Evolutionary conservation across 2,113 vertebrate genomes (phyloP), one percentile per base, ranked within the genome.

Genomic region (Callithrix jacchus): DNA sequence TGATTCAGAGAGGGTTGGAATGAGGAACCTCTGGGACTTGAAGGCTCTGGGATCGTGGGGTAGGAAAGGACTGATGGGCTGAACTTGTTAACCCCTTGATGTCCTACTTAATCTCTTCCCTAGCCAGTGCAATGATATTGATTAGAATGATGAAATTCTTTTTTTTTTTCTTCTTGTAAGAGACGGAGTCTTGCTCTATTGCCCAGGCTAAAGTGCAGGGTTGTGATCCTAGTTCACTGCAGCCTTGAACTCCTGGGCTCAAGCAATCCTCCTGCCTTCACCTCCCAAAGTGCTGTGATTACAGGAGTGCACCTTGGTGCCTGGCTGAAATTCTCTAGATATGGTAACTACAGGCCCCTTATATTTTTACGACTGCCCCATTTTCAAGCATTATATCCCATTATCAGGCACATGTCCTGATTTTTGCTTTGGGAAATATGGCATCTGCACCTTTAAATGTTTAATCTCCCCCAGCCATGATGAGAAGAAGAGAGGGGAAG

Each of bases 391-490:
- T n/a, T 37, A 0, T 27, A 30, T 42, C 32, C 58, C 23, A 20
- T n/a, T 6, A 32, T 56, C 49, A 82, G 87, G 18, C 49, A 21
- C 0, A 0, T 9, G 37, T 25, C 42, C 64, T 37, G 74, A 52
- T 5, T 87, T 93, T 89, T 61, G 64, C 47, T 86, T 82, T 86
- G 83, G 70, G 42, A 95, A 87, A 77, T 71, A 61, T n/a, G 87
- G 70, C 16, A 45, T 2, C 71, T 86, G 85, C 52, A 66, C 87
- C 92, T 97, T 96, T 98, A 97, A 95, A 90, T 92, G 56, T 77
- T 87, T 76, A 66, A 20, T 83, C 49, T 82, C 45, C n/a, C 27
- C 21, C 56, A 80, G 17, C 47, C n/a, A 2, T 3, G 82, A 47
- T 45, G 54, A 42, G 45, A 73, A 82, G 89, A 91, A 8, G 73